These are phyloP conservation scores for Diabrotica balteata DNA, from an alignment of 2,888 invertebrate species.

Conservation along the genomic window DNA sequence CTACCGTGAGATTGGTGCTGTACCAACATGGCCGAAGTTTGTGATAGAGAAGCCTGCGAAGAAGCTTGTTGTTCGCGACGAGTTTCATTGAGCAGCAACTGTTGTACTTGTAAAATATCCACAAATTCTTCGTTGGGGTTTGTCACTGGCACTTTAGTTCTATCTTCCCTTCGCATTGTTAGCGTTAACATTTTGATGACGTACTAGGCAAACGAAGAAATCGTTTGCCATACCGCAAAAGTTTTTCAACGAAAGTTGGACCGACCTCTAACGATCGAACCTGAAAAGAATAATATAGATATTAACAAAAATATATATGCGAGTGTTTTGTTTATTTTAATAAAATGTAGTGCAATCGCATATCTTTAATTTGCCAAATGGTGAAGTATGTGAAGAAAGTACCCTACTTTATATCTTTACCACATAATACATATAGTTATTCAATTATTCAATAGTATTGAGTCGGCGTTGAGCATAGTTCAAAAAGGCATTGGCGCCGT, in stretches of 20 bases:
- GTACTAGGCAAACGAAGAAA: constrained; percentile 37
- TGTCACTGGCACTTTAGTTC: constrained; percentile 52
- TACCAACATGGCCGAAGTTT: constrained; percentile 6
- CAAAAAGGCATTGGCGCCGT: no score
- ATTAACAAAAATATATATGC: no score
- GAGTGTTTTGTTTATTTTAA: no score
- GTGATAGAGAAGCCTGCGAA: constrained; percentile 48
- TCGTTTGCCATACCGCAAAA: constrained; percentile 62
- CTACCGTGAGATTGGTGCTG: constrained; percentile 7
- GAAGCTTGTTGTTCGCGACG: constrained; percentile 40
- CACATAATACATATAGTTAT: no score
- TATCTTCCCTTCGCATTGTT: constrained; percentile 72
- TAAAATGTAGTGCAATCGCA: no score
- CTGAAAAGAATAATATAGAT: not conserved
- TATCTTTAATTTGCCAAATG: no score
- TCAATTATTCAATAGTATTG: no score
- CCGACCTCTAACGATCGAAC: constrained; percentile 4
- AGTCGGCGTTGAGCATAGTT: no score
- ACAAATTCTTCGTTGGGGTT: constrained; percentile 73
- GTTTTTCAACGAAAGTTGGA: not conserved
- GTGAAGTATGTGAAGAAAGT: no score
- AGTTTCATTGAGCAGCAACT: constrained; percentile 41
- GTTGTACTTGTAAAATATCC: constrained; percentile 78
- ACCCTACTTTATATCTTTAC: no score
- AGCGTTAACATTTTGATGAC: constrained; percentile 61